Percentiles rank a stretch among this genome's conserved stretches.
These are phyloP conservation scores for Acanthosepion pharaonis DNA, from an alignment of 2,888 invertebrate species.

Conservation along the genomic window DNA sequence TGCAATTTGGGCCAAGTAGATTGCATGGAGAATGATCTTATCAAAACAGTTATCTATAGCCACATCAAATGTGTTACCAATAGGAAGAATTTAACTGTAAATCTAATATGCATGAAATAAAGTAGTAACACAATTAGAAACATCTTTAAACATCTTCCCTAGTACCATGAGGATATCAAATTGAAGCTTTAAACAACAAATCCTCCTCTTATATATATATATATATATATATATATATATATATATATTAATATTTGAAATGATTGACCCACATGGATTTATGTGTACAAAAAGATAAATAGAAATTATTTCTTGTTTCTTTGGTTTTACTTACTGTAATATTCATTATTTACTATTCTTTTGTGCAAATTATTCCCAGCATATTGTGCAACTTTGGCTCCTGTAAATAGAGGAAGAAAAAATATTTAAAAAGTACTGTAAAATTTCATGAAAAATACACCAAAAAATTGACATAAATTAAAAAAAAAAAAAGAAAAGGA, in stretches of 20 bases:
- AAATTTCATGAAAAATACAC: not conserved
- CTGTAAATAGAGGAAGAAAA: slow-evolving; percentile 76
- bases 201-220: no score
- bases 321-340: slow-evolving; percentile 33
- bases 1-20: not conserved
- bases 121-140: not conserved
- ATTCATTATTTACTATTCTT: slow-evolving; percentile 80
- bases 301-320: no score
- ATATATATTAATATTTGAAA: no score
- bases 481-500: no score
- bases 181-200: not conserved
- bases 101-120: not conserved
- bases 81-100: not conserved
- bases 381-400: slow-evolving; percentile 92
- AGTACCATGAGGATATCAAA: not conserved
- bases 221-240: no score
- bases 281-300: no score
- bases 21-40: not conserved
- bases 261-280: no score
- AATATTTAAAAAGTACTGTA: not conserved
- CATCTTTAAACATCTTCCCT: not conserved
- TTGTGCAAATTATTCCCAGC: slow-evolving; percentile 96
- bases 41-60: not conserved
- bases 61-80: not conserved
- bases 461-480: not conserved